These are phyloP conservation scores for Pollenia angustigena DNA, from an alignment of 2,888 invertebrate genomes.

Conservation along the genomic window DNA sequence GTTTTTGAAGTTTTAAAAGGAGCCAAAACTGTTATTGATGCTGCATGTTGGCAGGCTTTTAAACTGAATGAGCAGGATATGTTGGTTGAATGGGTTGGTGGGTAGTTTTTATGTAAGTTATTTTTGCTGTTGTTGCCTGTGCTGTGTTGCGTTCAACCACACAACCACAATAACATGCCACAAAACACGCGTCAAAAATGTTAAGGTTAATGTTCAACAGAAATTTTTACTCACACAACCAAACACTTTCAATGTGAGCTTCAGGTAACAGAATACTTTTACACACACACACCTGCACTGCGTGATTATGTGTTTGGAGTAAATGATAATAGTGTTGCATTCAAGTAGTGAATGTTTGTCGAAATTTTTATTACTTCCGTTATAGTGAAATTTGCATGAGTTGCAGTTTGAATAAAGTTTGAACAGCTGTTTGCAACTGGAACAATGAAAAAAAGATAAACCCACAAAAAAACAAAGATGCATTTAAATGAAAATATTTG, in stretches of 20 bases:
- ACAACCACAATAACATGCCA: slow-evolving; percentile 82
- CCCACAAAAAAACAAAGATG: not conserved
- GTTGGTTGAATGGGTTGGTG: slow-evolving; percentile 23
- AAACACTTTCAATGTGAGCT: not conserved
- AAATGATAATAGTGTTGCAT: slow-evolving; percentile 25
- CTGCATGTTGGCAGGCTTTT: slow-evolving; percentile 30
- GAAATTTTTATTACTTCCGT: slow-evolving; percentile 67
- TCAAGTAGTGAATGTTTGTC: slow-evolving; percentile 50
- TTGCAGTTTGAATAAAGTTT: slow-evolving; percentile 52
- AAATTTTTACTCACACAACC: slow-evolving; percentile 36
- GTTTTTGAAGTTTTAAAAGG: slow-evolving; percentile 25
- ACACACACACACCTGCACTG: not conserved
- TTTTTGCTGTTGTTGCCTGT: slow-evolving; percentile 48
- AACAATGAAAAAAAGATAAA: slow-evolving; percentile 6
- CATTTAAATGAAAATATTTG: slow-evolving; percentile 40
- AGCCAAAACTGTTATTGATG: slow-evolving; percentile 40
- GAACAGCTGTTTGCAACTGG: slow-evolving; percentile 69
- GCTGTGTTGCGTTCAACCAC: slow-evolving; percentile 79
- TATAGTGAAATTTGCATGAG: slow-evolving; percentile 61
- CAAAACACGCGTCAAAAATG: slow-evolving; percentile 83
- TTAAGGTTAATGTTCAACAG: slow-evolving; percentile 76
- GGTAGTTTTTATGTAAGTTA: slow-evolving; percentile 12
- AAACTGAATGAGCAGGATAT: not conserved
- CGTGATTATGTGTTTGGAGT: slow-evolving; percentile 2
- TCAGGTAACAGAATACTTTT: slow-evolving; percentile 20